These are phyloP conservation scores for Thamnaconus septentrionalis DNA, from an alignment of 2,113 vertebrate genomes.

Conservation along the genomic window DNA sequence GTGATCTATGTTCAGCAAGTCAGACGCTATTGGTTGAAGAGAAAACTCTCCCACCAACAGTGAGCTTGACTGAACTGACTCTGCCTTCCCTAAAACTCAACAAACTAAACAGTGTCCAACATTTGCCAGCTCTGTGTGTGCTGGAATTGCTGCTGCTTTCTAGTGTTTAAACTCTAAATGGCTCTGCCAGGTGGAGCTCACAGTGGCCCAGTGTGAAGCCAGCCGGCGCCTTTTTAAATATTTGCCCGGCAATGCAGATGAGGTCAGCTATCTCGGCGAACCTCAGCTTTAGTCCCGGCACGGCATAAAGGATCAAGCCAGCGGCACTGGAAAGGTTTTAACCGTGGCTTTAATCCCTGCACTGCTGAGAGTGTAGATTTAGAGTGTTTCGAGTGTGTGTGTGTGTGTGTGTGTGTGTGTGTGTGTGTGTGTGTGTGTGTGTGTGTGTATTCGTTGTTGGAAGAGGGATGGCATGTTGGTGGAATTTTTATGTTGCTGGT, in stretches of 20 bases:
- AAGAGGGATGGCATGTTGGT: too few species aligned
- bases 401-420: slow-evolving; percentile 8
- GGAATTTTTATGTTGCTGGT: too few species aligned
- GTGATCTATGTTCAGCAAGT: slow-evolving; percentile 21
- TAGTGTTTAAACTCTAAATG: neutral
- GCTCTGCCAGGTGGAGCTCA: slow-evolving; percentile 3
- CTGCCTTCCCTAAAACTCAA: slow-evolving; percentile 15
- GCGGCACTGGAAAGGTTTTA: slow-evolving; percentile 57
- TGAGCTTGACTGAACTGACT: slow-evolving; percentile 20
- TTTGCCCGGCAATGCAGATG: slow-evolving; percentile 32
- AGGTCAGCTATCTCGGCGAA: slow-evolving; percentile 55
- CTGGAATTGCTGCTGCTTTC: neutral
- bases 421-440: too few species aligned
- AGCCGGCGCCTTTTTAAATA: slow-evolving; percentile 16
- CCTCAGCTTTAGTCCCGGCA: slow-evolving; percentile 44
- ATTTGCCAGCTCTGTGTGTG: slow-evolving; percentile 23
- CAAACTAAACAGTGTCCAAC: neutral
- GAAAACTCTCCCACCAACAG: slow-evolving; percentile 27
- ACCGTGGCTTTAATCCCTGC: slow-evolving; percentile 55
- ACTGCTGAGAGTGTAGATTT: slow-evolving; percentile 59
- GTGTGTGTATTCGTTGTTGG: too few species aligned
- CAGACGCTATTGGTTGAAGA: slow-evolving; percentile 37
- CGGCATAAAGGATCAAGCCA: slow-evolving; percentile 53
- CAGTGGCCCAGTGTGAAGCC: slow-evolving; percentile 7
- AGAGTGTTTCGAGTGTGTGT: slow-evolving; percentile 11